These are phyloP conservation scores for Ommatoiulus sabulosus DNA, from an alignment of 2,888 invertebrate species.

Conservation along the genomic window DNA sequence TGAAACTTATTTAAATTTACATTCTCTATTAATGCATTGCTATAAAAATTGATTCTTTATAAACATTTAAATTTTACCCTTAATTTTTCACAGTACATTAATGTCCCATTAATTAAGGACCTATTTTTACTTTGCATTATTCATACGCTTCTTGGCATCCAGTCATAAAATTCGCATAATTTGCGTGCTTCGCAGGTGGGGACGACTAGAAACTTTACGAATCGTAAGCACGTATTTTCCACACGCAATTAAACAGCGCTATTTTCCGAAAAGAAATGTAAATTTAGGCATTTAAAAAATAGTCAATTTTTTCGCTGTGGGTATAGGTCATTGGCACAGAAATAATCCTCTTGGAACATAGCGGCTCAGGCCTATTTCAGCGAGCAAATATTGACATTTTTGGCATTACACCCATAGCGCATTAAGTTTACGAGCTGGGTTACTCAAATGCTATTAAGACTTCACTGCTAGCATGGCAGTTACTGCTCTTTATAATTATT, in stretches of 20 bases:
- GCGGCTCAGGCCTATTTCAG: not conserved
- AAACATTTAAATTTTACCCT: too few relatives aligned
- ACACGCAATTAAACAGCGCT: conserved; percentile 1
- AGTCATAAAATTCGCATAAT: not conserved
- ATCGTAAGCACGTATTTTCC: conserved; percentile 8
- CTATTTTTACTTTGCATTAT: not conserved
- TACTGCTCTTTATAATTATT: too few relatives aligned
- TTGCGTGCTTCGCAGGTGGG: not conserved
- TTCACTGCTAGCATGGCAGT: not conserved
- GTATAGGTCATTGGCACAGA: conserved; percentile 28
- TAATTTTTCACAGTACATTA: too few relatives aligned
- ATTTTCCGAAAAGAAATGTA: not conserved
- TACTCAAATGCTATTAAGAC: not conserved
- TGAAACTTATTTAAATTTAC: too few relatives aligned
- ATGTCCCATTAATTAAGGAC: too few relatives aligned
- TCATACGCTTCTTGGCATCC: conserved; percentile 6
- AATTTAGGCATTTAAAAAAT: not conserved
- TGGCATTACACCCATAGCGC: not conserved
- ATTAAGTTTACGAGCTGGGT: not conserved
- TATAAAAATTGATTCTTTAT: too few relatives aligned
- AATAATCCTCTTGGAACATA: not conserved
- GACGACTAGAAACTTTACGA: not conserved
- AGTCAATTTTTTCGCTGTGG: not conserved
- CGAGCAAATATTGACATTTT: conserved; percentile 27
- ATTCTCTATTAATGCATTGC: too few relatives aligned